These are phyloP conservation scores for Psilopogon haemacephalus DNA, from an alignment of 2,113 vertebrate genomes.

Conservation along the genomic window DNA sequence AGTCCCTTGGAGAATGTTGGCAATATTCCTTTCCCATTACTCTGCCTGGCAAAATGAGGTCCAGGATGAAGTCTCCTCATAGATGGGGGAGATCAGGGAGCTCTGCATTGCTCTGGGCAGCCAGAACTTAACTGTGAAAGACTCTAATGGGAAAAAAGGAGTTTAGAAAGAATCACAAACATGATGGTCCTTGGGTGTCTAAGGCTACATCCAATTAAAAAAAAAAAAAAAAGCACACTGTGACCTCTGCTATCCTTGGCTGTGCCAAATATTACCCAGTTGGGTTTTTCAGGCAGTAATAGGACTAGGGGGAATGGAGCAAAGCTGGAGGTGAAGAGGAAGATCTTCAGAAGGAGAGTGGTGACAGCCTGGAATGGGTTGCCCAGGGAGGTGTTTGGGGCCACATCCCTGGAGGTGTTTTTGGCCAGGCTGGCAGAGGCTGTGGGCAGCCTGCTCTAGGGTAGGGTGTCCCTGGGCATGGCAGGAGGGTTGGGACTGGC, in stretches of 20 bases:
- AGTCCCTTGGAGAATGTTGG: background rate
- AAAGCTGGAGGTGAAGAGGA: too few relatives aligned
- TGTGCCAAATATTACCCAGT: background rate
- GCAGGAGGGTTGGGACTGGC: too few relatives aligned
- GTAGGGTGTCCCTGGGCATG: too few relatives aligned
- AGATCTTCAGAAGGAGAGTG: too few relatives aligned
- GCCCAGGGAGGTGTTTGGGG: too few relatives aligned
- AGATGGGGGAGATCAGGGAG: background rate
- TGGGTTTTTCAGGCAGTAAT: background rate
- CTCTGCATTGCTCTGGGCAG: background rate
- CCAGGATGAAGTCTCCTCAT: background rate
- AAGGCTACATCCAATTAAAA: background rate
- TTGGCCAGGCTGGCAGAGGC: too few relatives aligned
- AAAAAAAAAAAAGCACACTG: background rate
- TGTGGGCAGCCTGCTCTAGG: too few relatives aligned
- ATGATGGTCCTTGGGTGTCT: too few relatives aligned
- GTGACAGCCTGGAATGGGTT: too few relatives aligned
- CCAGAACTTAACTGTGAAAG: background rate
- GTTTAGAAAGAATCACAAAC: background rate
- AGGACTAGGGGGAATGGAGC: too few relatives aligned
- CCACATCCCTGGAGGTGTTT: too few relatives aligned
- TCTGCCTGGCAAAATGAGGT: background rate
- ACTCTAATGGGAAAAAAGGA: fast-evolving
- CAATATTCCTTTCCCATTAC: fast-evolving
- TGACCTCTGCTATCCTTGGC: background rate